Evolutionary conservation across 2,888 invertebrate genomes (phyloP).

Genomic region (Laothoe populi): DNA sequence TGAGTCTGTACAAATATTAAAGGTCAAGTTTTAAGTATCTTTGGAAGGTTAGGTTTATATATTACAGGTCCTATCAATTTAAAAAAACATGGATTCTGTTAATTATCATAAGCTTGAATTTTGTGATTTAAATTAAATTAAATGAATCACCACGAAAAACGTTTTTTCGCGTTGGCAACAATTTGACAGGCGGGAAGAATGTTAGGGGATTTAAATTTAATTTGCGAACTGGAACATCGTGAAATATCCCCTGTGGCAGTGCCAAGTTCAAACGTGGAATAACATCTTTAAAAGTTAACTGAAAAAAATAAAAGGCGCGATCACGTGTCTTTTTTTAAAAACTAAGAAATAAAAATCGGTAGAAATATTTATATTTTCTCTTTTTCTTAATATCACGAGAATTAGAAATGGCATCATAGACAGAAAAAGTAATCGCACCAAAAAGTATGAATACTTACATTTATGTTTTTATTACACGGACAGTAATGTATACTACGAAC

Average conservation of each 20-base stretch:
- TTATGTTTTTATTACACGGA: too few species aligned
- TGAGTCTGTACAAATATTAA: too few species aligned
- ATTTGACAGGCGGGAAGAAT: slow-evolving; percentile 79
- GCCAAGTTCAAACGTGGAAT: slow-evolving; percentile 67
- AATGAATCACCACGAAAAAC: slow-evolving; percentile 31
- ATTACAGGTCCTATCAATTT: too few species aligned
- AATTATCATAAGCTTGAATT: neutral
- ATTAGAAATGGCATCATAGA: too few species aligned
- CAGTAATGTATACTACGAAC: too few species aligned
- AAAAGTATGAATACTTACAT: too few species aligned
- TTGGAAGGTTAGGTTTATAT: too few species aligned
- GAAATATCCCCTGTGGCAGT: slow-evolving; percentile 74
- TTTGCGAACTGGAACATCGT: slow-evolving; percentile 79
- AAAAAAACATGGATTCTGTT: too few species aligned
- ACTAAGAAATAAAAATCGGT: neutral
- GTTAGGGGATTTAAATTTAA: slow-evolving; percentile 83
- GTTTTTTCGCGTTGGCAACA: slow-evolving; percentile 70
- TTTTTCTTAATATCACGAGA: too few species aligned
- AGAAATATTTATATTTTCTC: neutral
- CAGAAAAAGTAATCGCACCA: too few species aligned
- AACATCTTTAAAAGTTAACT: slow-evolving; percentile 61
- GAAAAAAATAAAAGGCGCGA: slow-evolving; percentile 43
- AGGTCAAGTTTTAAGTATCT: too few species aligned
- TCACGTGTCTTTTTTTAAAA: slow-evolving; percentile 2
- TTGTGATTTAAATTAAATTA: neutral